Conservation (phyloP, 2,113 vertebrate genomes). For the Copsychus sechellarum region DNA sequence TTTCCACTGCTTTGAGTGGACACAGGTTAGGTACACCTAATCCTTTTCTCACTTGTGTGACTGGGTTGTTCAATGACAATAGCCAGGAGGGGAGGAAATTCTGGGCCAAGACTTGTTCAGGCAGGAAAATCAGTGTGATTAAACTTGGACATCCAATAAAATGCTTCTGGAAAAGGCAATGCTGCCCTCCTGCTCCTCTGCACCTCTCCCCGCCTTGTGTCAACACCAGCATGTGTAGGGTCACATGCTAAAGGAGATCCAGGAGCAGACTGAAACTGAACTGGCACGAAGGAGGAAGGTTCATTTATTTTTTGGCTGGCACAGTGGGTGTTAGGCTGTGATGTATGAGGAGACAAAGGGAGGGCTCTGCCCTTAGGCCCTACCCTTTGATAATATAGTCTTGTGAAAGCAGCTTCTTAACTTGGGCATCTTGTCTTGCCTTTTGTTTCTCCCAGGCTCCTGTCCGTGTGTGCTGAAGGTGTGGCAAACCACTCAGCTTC, state of each 20-base stretch:
- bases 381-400: not conserved
- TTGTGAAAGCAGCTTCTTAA: not conserved
- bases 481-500: not conserved
- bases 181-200: not conserved
- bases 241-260: not conserved
- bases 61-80: not conserved
- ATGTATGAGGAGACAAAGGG: not conserved
- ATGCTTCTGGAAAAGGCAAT: not conserved
- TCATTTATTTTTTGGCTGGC: not conserved
- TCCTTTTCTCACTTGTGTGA: not conserved
- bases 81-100: not conserved
- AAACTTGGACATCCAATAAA: not conserved
- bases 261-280: not conserved
- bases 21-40: not conserved
- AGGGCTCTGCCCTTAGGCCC: not conserved
- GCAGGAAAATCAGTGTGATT: not conserved
- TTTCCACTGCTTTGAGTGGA: not conserved
- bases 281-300: not conserved
- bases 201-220: not conserved
- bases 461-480: not conserved
- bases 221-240: not conserved
- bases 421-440: not conserved
- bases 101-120: not conserved
- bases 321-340: not conserved
- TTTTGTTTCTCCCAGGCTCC: not conserved